Percentiles rank a stretch among this genome's conserved stretches.
Conservation (phyloP, 2,113 vertebrate species). For the Galeopterus variegatus region DNA sequence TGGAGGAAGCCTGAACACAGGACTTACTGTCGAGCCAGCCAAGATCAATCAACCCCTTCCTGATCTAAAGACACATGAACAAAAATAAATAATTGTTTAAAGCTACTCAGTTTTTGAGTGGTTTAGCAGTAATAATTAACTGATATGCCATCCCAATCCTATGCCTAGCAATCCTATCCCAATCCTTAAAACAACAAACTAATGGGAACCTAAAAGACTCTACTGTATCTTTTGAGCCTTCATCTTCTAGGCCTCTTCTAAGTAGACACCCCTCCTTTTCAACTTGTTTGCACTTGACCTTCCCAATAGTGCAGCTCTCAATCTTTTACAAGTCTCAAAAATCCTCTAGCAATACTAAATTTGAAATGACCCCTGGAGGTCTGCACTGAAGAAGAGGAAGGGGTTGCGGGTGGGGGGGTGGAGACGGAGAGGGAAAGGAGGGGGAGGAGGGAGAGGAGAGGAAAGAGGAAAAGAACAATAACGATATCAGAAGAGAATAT, state of each 20-base stretch:
- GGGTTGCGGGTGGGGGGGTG: too few relatives aligned
- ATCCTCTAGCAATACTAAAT: background rate
- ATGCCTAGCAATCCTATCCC: background rate
- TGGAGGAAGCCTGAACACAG: background rate
- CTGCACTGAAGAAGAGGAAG: background rate
- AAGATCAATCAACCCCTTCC: background rate
- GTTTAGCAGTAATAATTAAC: background rate
- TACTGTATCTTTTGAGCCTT: background rate
- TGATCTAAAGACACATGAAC: background rate
- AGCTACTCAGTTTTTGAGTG: background rate
- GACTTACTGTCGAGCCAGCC: background rate
- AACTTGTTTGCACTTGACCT: background rate
- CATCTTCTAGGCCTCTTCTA: background rate
- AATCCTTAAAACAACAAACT: background rate
- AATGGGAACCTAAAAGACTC: background rate
- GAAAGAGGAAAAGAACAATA: background rate
- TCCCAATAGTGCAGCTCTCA: background rate
- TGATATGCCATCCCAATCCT: background rate
- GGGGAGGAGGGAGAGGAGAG: fast-evolving
- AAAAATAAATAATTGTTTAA: background rate
- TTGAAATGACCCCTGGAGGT: background rate
- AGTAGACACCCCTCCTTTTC: background rate
- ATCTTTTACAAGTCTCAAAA: background rate
- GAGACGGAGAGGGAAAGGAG: background rate
- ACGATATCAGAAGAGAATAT: background rate